Evolutionary conservation across 1,140 invertebrate genomes (phyloP).

Genomic region (Dufourea novaeangliae): DNA sequence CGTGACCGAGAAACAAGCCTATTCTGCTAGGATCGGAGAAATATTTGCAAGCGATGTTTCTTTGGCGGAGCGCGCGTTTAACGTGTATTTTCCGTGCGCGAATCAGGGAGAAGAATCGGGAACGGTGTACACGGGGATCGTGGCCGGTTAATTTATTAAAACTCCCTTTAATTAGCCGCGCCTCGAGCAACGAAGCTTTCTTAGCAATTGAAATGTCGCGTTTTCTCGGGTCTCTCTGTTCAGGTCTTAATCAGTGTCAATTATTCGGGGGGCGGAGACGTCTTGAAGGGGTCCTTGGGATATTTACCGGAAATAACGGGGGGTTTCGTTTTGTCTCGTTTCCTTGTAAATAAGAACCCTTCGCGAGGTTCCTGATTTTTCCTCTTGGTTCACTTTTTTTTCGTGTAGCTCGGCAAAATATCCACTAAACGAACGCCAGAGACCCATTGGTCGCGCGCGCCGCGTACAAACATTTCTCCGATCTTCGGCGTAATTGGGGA

Average conservation of each 20-base stretch:
- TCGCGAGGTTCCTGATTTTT: too few relatives aligned
- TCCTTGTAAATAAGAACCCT: too few relatives aligned
- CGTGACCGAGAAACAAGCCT: background rate
- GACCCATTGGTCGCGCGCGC: conserved; percentile 11
- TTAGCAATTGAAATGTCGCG: conserved; percentile 55
- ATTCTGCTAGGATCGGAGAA: conserved; percentile 13
- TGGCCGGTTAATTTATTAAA: conserved; percentile 51
- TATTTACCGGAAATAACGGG: conserved; percentile 21
- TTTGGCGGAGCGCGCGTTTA: background rate
- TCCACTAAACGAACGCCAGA: background rate
- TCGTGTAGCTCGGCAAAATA: background rate
- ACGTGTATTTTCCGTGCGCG: background rate
- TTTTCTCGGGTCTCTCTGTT: conserved; percentile 23
- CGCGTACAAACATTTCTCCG: conserved; percentile 60
- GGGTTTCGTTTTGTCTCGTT: too few relatives aligned
- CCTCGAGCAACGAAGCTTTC: conserved; percentile 41
- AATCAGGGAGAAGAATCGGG: too few relatives aligned
- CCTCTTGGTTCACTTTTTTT: too few relatives aligned
- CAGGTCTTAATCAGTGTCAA: conserved; percentile 35
- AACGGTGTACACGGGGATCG: too few relatives aligned
- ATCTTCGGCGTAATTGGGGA: background rate
- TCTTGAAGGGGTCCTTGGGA: conserved; percentile 34
- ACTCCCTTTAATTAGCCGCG: conserved; percentile 50
- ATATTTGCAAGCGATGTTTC: conserved; percentile 27
- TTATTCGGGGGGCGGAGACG: background rate